phyloP scores from a whole-genome alignment of 2,797 vertebrate species.

The Tokudaia muenninki region DNA sequence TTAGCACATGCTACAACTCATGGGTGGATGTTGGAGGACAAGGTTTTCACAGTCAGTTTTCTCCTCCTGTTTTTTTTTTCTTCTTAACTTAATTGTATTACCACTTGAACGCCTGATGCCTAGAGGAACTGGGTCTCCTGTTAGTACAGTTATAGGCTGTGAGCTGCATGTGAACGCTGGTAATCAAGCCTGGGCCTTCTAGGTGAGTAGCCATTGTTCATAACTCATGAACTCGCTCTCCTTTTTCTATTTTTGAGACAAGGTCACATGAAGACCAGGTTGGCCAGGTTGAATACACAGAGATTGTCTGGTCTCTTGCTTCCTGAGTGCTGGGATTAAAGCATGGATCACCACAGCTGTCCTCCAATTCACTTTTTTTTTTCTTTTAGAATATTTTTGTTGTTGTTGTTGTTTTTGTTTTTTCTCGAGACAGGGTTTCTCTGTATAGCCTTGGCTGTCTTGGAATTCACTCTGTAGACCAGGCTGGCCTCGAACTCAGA shows the following conservation, averaged over 20 bases:
- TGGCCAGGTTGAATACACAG: not conserved
- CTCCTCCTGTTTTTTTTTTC: not conserved
- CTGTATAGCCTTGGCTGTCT: not conserved
- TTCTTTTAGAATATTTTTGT: not conserved
- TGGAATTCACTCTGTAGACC: not conserved
- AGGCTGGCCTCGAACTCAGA: not conserved
- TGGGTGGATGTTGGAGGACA: not conserved
- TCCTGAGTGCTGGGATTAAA: not conserved
- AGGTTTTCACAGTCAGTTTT: not conserved
- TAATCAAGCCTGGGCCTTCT: not conserved
- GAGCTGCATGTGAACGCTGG: not conserved
- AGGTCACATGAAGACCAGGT: not conserved
- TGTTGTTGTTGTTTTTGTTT: not conserved
- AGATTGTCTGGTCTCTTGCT: not conserved
- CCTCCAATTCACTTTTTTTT: not conserved
- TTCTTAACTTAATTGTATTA: no score
- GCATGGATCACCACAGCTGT: not conserved
- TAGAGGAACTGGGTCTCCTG: not conserved
- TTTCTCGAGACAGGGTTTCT: not conserved
- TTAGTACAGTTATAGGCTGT: not conserved
- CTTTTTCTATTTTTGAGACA: not conserved
- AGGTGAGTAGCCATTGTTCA: not conserved
- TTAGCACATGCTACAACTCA: not conserved
- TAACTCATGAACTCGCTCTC: not conserved
- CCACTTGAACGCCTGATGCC: not conserved